These are phyloP conservation scores for Neopelma chrysocephalum DNA, from an alignment of 2,797 vertebrate species.

Conservation along the genomic window DNA sequence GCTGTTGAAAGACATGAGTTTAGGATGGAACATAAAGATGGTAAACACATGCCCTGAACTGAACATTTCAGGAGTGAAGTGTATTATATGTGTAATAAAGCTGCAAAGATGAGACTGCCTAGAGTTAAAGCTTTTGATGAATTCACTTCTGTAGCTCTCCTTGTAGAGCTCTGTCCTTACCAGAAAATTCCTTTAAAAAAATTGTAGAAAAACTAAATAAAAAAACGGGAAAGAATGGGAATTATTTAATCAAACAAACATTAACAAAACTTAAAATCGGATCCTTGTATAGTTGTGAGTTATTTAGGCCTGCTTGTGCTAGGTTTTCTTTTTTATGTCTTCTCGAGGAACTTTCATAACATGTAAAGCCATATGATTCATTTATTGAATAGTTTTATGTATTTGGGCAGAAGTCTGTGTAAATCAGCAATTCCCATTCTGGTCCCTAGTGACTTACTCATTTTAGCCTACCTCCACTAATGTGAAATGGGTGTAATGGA, in stretches of 20 bases:
- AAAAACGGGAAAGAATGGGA: background rate
- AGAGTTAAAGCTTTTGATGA: background rate
- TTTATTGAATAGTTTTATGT: background rate
- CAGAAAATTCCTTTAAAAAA: background rate
- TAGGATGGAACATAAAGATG: conserved; percentile 35
- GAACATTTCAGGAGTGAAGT: background rate
- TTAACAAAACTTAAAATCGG: background rate
- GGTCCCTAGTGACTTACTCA: background rate
- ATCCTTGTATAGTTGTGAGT: background rate
- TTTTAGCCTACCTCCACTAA: background rate
- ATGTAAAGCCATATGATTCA: background rate
- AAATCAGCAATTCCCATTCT: background rate
- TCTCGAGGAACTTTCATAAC: background rate
- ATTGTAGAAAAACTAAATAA: background rate
- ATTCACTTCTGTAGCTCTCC: background rate
- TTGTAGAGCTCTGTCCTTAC: background rate
- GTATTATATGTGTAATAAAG: background rate
- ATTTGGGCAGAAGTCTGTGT: background rate
- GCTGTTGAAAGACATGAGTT: background rate
- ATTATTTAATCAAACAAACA: background rate
- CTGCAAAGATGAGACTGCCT: background rate
- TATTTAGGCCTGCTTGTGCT: background rate
- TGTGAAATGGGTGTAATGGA: background rate
- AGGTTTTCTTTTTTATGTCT: background rate
- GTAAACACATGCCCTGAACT: background rate